Evolutionary conservation across 1,140 invertebrate species (phyloP).

Genomic region (Myzus persicae): DNA sequence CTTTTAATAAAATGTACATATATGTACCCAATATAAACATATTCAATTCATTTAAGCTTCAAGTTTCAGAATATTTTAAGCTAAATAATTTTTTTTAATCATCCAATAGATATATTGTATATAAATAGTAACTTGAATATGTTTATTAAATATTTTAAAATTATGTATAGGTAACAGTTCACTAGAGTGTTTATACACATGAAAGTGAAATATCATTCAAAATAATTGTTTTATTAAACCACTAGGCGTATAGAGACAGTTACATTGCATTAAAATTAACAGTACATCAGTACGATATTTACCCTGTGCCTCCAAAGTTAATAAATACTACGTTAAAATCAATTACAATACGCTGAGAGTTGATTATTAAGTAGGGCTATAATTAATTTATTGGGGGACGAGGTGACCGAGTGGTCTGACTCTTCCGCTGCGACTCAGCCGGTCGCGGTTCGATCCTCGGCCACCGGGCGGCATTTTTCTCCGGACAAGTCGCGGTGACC

Average conservation of each 20-base stretch:
- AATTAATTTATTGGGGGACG: not conserved
- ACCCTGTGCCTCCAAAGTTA: not conserved
- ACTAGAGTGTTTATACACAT: not conserved
- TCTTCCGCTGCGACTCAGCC: too few relatives aligned
- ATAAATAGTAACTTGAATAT: not conserved
- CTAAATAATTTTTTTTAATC: not conserved
- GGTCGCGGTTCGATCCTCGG: too few relatives aligned
- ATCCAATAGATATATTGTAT: not conserved
- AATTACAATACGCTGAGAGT: not conserved
- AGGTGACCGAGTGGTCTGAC: too few relatives aligned
- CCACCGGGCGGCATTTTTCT: too few relatives aligned
- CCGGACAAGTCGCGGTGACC: too few relatives aligned
- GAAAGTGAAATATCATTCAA: not conserved
- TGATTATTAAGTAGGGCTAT: not conserved
- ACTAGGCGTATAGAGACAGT: not conserved
- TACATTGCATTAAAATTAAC: not conserved
- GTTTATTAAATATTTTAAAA: too few relatives aligned
- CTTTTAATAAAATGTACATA: not conserved
- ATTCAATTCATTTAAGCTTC: not conserved
- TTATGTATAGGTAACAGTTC: not conserved
- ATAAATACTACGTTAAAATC: not conserved
- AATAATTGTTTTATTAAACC: constrained; percentile 25
- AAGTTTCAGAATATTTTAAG: not conserved
- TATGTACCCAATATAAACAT: not conserved
- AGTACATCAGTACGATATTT: not conserved